Conservation (phyloP, 2,888 invertebrate species). For the Pocota personata region DNA sequence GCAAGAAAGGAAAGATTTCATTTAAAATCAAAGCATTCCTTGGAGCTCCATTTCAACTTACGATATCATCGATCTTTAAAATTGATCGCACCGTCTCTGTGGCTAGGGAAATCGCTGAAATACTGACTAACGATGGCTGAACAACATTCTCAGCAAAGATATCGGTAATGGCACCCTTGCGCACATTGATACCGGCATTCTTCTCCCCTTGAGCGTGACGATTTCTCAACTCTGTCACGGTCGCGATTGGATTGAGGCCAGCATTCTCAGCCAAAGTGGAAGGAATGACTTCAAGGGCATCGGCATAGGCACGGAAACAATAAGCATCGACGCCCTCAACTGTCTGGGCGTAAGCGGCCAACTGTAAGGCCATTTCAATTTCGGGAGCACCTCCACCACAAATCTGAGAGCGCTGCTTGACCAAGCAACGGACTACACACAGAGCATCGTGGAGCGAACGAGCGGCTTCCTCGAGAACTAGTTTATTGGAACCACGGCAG, state of each 20-base stretch:
- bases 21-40: background rate
- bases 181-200: conserved; percentile 97
- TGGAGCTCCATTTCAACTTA: conserved; percentile 81
- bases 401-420: conserved; percentile 95
- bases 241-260: conserved; percentile 96
- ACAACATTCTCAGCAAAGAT: conserved; percentile 98
- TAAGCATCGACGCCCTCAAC: conserved; percentile 97
- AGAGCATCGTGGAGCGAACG: conserved; percentile 96
- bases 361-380: conserved; percentile 94
- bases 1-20: conserved; percentile 1
- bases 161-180: conserved; percentile 97
- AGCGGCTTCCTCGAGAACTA: conserved; percentile 95
- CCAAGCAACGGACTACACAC: conserved; percentile 96
- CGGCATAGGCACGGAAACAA: conserved; percentile 97
- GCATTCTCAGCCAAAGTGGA: conserved; percentile 94
- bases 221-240: conserved; percentile 97
- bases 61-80: conserved; percentile 99
- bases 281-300: conserved; percentile 97
- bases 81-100: conserved; percentile 99
- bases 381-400: conserved; percentile 99
- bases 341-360: conserved; percentile 91
- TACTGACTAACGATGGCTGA: conserved; percentile 97
- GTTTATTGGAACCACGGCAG: conserved; percentile 93
- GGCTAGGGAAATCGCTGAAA: conserved; percentile 95
- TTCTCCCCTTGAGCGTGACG: conserved; percentile 94